phyloP scores from a whole-genome alignment of 2,797 vertebrate species.

The Distichodus sexfasciatus region DNA sequence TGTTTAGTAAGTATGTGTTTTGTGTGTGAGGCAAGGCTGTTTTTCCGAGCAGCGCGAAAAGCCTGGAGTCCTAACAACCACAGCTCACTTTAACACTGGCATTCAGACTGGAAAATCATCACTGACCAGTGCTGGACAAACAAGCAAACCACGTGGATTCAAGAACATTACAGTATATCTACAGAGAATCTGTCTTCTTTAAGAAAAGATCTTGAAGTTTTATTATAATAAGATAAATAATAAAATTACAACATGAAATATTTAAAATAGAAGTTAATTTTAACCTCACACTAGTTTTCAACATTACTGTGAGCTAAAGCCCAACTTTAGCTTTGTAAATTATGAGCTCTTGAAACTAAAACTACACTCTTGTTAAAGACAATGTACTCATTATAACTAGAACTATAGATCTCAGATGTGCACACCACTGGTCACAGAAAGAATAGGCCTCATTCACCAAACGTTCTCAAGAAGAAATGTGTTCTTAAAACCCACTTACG shows the following conservation, averaged over 20 bases:
- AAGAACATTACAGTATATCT: background rate
- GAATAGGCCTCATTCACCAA: too few species aligned
- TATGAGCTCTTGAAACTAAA: too few species aligned
- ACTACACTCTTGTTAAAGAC: too few species aligned
- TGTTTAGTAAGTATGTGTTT: slow-evolving; percentile 28
- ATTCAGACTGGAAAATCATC: slow-evolving; percentile 57
- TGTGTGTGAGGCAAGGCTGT: slow-evolving; percentile 46
- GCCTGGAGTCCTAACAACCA: slow-evolving; percentile 62
- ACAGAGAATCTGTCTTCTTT: background rate
- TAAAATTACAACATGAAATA: too few species aligned
- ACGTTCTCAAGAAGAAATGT: too few species aligned
- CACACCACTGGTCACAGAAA: too few species aligned
- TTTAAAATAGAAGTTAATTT: slow-evolving; percentile 63
- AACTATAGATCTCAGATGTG: too few species aligned
- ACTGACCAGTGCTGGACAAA: slow-evolving; percentile 51
- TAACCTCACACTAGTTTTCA: background rate
- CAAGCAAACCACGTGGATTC: slow-evolving; percentile 52
- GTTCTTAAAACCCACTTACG: too few species aligned
- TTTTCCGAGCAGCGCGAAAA: slow-evolving; percentile 61
- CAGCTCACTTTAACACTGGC: slow-evolving; percentile 61
- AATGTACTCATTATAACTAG: too few species aligned
- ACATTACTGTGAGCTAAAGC: too few species aligned
- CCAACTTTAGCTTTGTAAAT: background rate
- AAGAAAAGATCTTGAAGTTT: too few species aligned
- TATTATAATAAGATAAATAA: too few species aligned